These are phyloP conservation scores for Ectemnius continuus DNA, from an alignment of 2,888 invertebrate genomes.

Conservation along the genomic window DNA sequence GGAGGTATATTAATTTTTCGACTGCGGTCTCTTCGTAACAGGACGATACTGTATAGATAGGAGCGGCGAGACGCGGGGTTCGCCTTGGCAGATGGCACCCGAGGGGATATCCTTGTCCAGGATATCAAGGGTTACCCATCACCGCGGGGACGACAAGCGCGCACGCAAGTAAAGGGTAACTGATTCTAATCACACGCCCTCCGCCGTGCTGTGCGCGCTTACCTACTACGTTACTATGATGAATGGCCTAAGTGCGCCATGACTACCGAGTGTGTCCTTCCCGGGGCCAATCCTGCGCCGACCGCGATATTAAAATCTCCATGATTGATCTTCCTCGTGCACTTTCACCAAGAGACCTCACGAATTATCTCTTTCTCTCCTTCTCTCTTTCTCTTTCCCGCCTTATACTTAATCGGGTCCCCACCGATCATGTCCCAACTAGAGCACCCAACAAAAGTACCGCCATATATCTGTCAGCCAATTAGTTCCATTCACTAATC, in stretches of 20 bases:
- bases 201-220: conserved; percentile 53
- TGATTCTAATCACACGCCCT: conserved; percentile 77
- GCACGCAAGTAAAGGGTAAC: conserved; percentile 76
- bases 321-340: conserved; percentile 70
- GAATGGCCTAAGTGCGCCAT: conserved; percentile 73
- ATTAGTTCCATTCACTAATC: too few relatives aligned
- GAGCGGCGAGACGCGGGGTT: conserved; percentile 39
- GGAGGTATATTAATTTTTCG: conserved; percentile 66
- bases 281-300: conserved; percentile 52
- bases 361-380: too few relatives aligned
- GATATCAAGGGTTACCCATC: conserved; percentile 74
- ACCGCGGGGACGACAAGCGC: conserved; percentile 59
- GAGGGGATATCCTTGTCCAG: conserved; percentile 74
- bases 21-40: conserved; percentile 10
- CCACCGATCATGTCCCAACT: not conserved
- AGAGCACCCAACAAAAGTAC: not conserved
- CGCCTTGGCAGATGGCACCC: conserved; percentile 77
- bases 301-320: conserved; percentile 72
- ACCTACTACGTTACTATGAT: conserved; percentile 70
- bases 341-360: conserved; percentile 30
- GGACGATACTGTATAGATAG: conserved; percentile 23
- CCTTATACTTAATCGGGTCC: too few relatives aligned
- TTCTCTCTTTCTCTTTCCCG: too few relatives aligned
- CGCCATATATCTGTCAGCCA: too few relatives aligned
- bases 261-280: conserved; percentile 69